Conservation (phyloP, 35 echinoderm and acorn worm species). For the Diadema setosum region DNA sequence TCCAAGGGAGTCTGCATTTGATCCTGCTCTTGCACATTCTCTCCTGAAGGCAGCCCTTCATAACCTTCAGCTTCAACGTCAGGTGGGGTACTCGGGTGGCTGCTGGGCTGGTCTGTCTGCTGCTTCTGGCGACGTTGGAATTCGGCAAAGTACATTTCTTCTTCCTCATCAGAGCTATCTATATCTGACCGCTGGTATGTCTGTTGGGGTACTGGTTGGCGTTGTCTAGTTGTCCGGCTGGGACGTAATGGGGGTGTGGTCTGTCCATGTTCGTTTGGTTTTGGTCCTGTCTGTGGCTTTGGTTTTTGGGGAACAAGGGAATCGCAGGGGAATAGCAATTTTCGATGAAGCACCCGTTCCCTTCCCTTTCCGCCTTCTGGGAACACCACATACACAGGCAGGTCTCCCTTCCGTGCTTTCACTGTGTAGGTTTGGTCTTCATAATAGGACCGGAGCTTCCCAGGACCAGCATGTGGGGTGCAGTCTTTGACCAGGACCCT, state of each 20-base stretch:
- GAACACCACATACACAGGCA: slow-evolving; percentile 55
- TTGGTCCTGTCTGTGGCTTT: not conserved
- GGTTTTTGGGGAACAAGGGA: not conserved
- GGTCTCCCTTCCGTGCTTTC: not conserved
- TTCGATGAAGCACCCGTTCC: slow-evolving; percentile 49
- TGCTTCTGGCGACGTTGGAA: not conserved
- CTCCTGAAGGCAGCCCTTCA: not conserved
- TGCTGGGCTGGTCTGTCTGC: not conserved
- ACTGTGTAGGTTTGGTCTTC: slow-evolving; percentile 37
- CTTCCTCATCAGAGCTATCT: slow-evolving; percentile 23
- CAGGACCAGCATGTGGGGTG: slow-evolving; percentile 17
- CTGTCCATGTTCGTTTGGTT: not conserved
- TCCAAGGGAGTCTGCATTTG: no score
- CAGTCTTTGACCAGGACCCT: slow-evolving; percentile 60
- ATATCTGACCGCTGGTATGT: not conserved
- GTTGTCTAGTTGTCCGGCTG: not conserved
- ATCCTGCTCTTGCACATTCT: not conserved
- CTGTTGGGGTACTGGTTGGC: not conserved
- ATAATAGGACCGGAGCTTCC: slow-evolving; percentile 55
- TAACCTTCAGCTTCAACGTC: not conserved
- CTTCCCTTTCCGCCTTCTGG: slow-evolving; percentile 22
- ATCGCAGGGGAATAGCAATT: slow-evolving; percentile 54
- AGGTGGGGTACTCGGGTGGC: not conserved
- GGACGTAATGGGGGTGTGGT: not conserved
- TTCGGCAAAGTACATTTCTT: not conserved